Evolutionary conservation across 2,113 vertebrate genomes (phyloP).

Genomic region (Numida meleagris): DNA sequence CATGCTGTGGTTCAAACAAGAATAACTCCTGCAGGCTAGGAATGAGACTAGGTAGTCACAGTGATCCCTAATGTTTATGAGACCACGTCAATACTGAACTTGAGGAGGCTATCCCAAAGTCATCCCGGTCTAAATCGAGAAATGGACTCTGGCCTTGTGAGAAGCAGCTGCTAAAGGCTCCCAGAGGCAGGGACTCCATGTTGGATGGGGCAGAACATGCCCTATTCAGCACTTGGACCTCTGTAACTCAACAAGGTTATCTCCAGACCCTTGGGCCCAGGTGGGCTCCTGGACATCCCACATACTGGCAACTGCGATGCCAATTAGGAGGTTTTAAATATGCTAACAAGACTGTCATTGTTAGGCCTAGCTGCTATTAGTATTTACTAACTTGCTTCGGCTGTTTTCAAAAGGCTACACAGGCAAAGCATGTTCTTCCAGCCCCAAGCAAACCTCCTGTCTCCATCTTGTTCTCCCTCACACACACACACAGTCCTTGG

Average conservation of each 20-base stretch:
- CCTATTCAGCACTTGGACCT: background rate
- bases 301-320: background rate
- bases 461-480: background rate
- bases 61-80: background rate
- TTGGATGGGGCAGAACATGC: accelerated
- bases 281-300: background rate
- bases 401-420: background rate
- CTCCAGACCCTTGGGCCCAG: background rate
- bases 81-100: background rate
- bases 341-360: background rate
- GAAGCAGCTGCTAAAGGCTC: background rate
- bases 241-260: background rate
- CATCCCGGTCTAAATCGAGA: background rate
- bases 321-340: background rate
- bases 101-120: background rate
- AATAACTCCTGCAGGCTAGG: background rate
- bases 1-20: background rate
- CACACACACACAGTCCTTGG: background rate
- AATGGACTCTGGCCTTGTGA: background rate
- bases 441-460: background rate
- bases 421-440: background rate
- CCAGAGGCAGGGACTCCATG: background rate
- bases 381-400: background rate
- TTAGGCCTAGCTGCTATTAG: background rate
- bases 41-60: background rate